A percentile compares a stretch with the other conserved stretches of the same genome.
Evolutionary conservation across 2,888 invertebrate genomes (phyloP).

Genomic region (Melinopterus prodromus): DNA sequence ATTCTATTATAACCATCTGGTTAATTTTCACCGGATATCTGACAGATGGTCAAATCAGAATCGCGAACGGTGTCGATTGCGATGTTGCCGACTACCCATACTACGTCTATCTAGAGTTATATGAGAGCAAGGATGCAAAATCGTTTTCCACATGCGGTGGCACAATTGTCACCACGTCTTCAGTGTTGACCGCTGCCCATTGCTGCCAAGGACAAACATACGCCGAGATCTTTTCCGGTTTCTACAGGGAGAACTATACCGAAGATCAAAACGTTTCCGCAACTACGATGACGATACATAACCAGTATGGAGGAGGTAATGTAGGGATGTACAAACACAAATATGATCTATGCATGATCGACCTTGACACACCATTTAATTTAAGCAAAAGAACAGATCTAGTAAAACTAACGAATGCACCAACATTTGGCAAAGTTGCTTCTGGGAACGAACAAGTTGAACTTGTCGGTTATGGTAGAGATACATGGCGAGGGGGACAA

Average conservation of each 20-base stretch:
- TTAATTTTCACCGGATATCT: background rate
- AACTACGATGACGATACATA: background rate
- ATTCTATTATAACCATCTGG: background rate
- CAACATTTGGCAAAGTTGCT: background rate
- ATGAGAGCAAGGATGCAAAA: background rate
- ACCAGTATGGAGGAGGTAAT: background rate
- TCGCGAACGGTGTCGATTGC: conserved; percentile 47
- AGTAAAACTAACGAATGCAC: background rate
- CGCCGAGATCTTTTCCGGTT: background rate
- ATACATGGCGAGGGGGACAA: background rate
- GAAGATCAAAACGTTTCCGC: background rate
- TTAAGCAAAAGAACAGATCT: conserved; percentile 9
- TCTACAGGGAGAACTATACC: background rate
- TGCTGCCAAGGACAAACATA: conserved; percentile 39
- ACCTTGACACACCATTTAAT: background rate
- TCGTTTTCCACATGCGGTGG: conserved; percentile 49
- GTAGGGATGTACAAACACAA: background rate
- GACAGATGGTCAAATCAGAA: conserved; percentile 30
- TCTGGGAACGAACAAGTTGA: background rate
- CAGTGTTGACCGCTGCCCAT: conserved; percentile 49
- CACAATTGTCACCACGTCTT: conserved; percentile 42
- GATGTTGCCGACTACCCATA: conserved; percentile 46
- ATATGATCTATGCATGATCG: background rate
- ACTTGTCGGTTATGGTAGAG: conserved; percentile 11
- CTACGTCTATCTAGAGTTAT: conserved; percentile 16